Conservation (phyloP, 2,888 invertebrate species). For the Mechanitis messenoides region DNA sequence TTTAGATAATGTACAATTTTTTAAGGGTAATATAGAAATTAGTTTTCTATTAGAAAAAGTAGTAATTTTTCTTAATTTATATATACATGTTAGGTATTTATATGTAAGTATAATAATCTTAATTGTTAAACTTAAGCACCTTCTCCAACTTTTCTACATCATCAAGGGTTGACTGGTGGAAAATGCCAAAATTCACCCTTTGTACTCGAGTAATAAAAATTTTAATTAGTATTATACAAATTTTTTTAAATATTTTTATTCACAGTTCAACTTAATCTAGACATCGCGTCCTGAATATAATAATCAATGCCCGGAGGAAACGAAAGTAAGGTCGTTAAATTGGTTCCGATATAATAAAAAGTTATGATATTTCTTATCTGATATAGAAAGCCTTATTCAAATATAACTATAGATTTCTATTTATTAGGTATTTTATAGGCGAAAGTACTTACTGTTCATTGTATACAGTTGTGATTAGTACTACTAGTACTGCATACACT, state of each 20-base stretch:
- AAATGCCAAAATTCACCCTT: too few species aligned
- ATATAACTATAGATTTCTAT: conserved; percentile 3
- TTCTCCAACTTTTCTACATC: too few species aligned
- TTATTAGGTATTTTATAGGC: conserved; percentile 23
- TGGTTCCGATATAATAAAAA: conserved; percentile 10
- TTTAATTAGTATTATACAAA: neutral
- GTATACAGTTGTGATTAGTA: conserved; percentile 45
- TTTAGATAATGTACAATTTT: neutral
- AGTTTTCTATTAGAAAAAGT: neutral
- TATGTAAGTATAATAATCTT: too few species aligned
- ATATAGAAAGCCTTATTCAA: conserved; percentile 10
- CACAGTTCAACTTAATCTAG: neutral
- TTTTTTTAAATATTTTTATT: neutral
- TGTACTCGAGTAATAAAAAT: neutral
- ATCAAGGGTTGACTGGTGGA: too few species aligned
- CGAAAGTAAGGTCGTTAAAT: conserved; percentile 15
- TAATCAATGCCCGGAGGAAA: conserved; percentile 16
- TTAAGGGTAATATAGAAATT: neutral
- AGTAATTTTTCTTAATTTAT: too few species aligned
- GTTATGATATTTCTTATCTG: conserved; percentile 1
- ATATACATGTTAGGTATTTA: too few species aligned
- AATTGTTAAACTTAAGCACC: too few species aligned
- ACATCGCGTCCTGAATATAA: conserved; percentile 4
- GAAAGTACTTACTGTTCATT: conserved; percentile 40
- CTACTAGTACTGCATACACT: conserved; percentile 29